phyloP scores from a whole-genome alignment of 1,140 invertebrate species.

The Daktulosphaira vitifoliae region DNA sequence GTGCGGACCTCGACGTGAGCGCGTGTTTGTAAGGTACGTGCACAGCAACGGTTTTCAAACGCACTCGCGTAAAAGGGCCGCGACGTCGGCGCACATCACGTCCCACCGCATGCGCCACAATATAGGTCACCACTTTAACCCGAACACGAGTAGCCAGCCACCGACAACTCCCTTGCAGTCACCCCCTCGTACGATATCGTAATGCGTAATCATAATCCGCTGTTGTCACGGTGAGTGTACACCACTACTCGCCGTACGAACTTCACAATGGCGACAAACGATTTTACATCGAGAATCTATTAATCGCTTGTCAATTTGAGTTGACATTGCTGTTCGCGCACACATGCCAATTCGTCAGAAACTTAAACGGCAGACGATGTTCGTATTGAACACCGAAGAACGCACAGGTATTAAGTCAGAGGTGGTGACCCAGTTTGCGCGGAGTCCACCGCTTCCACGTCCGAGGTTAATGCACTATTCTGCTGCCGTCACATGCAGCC shows the following conservation, averaged over 20 bases:
- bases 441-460: not conserved
- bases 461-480: conserved; percentile 25
- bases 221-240: not conserved
- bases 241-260: not conserved
- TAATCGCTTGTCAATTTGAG: not conserved
- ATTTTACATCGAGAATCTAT: no score
- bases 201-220: not conserved
- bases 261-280: no score
- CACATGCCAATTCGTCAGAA: not conserved
- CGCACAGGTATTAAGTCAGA: no score
- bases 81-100: not conserved
- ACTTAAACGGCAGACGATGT: no score
- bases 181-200: not conserved
- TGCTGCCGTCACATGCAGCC: conserved; percentile 22
- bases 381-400: no score
- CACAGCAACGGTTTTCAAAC: no score
- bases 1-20: not conserved
- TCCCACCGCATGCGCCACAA: conserved; percentile 20
- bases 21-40: not conserved
- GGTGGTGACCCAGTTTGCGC: conserved; percentile 12
- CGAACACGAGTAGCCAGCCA: no score
- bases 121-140: conserved; percentile 8
- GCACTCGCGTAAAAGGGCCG: no score
- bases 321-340: not conserved
- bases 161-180: not conserved